Evolutionary conservation across 2,888 invertebrate species (phyloP).

Genomic region (Mamestra brassicae): DNA sequence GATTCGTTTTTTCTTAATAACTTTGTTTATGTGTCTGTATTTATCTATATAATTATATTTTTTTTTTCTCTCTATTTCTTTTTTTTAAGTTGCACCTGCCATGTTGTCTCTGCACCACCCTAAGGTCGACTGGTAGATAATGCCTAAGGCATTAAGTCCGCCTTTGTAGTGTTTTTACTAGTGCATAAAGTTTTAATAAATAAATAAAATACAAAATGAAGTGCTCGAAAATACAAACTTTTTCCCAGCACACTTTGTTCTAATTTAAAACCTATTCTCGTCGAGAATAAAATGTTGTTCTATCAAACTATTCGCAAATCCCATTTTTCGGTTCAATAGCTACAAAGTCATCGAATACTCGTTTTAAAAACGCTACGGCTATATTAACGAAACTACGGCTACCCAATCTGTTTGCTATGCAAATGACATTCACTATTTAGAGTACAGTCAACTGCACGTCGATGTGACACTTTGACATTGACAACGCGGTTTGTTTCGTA

Average conservation of each 20-base stretch:
- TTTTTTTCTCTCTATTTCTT: no score
- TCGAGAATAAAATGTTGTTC: conserved; percentile 17
- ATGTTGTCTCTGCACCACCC: no score
- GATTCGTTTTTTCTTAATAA: no score
- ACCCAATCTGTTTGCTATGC: conserved; percentile 40
- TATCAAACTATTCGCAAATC: conserved; percentile 28
- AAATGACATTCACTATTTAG: conserved; percentile 34
- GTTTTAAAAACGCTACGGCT: conserved; percentile 42
- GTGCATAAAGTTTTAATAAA: no score
- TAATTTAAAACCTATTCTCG: conserved; percentile 4
- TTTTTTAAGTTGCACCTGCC: no score
- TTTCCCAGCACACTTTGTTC: neutral
- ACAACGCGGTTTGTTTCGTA: neutral
- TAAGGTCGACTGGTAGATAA: no score
- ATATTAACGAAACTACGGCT: conserved; percentile 34
- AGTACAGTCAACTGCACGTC: conserved; percentile 2
- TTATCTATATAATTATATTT: no score
- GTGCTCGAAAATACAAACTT: neutral
- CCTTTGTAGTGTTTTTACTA: no score
- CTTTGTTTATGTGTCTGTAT: no score
- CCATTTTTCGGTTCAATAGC: conserved; percentile 41
- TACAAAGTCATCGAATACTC: conserved; percentile 19
- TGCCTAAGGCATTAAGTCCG: no score
- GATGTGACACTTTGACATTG: neutral
- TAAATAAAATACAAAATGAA: neutral